phyloP scores from a whole-genome alignment of 2,888 invertebrate species.

The Melieria omissa region DNA sequence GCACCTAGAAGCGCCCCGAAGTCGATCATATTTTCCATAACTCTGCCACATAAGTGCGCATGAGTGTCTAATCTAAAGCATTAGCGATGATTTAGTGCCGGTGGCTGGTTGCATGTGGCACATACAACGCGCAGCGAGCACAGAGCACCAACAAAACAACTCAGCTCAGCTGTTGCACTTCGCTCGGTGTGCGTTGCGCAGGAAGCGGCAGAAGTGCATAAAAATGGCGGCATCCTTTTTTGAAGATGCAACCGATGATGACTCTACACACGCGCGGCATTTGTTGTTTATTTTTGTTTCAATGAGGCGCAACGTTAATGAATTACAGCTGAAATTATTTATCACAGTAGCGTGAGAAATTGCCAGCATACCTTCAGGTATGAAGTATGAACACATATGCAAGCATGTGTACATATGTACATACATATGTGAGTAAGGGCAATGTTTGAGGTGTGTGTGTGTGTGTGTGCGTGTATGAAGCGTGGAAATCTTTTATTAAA shows the following conservation, averaged over 20 bases:
- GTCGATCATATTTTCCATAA: slow-evolving; percentile 35
- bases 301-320: slow-evolving; percentile 42
- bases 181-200: too few relatives aligned
- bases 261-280: slow-evolving; percentile 18
- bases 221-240: slow-evolving; percentile 21
- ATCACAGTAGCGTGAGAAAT: slow-evolving; percentile 34
- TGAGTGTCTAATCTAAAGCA: slow-evolving; percentile 40
- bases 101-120: slow-evolving; percentile 38
- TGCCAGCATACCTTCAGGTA: not conserved
- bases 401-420: too few relatives aligned
- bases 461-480: too few relatives aligned
- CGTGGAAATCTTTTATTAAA: too few relatives aligned
- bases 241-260: slow-evolving; percentile 22
- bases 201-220: too few relatives aligned
- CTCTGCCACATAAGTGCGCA: slow-evolving; percentile 28
- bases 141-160: slow-evolving; percentile 13
- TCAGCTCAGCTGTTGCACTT: slow-evolving; percentile 21
- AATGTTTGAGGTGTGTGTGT: too few relatives aligned
- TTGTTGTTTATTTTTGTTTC: slow-evolving; percentile 45
- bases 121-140: slow-evolving; percentile 39
- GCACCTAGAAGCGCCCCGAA: not conserved
- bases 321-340: slow-evolving; percentile 37
- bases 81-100: slow-evolving; percentile 46
- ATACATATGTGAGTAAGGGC: too few relatives aligned
- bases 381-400: too few relatives aligned